Evolutionary conservation across 2,888 invertebrate genomes (phyloP), one percentile per base, ranked within the genome.

Genomic region (Lycocerus yunnanus): DNA sequence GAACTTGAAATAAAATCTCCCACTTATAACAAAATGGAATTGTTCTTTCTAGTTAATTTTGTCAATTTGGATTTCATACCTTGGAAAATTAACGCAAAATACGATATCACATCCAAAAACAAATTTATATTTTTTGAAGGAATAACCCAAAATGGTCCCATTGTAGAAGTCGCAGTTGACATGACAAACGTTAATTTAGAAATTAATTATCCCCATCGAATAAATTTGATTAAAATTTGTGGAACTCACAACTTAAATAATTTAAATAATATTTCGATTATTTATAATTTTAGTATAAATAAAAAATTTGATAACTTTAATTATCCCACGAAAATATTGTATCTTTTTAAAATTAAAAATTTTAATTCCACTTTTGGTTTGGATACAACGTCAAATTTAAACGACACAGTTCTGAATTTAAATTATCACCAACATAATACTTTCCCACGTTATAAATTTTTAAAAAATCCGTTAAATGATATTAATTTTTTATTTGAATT

Each of bases 241-340:
- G 74, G 74, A 59, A 68, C 10, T 13, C 74, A 74, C 63, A 24
- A 67, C 13, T n/a, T 71, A 14, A 43, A 74, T 15, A 60, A 68
- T 16, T 65, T 75, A n/a, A 68, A 63, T 8, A 76, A 80, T 67
- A 72, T 78, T 59, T 75, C 73, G 2, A 10, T 74, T 43, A 15
- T 16, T n/a, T 75, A 77, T 58, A 66, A 66, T n/a, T 27, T 72
- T 6, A 14, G 21, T 15, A 58, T 18, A 58, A 16, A 60, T 8
- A 61, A 68, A 8, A 63, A 63, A 18, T 63, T 63, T 11, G 13
- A 63, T 11, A 20, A 18, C n/a, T 43, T n/a, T n/a, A n/a, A 43
- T 43, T n/a, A 43, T 43, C 43, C 43, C 43, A 43, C 13, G 8
- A 43, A 43, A 43, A 0, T 43, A 2, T n/a, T n/a, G 5, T 70